Conservation (phyloP, 2,797 vertebrate species). For the Lates japonicus region DNA sequence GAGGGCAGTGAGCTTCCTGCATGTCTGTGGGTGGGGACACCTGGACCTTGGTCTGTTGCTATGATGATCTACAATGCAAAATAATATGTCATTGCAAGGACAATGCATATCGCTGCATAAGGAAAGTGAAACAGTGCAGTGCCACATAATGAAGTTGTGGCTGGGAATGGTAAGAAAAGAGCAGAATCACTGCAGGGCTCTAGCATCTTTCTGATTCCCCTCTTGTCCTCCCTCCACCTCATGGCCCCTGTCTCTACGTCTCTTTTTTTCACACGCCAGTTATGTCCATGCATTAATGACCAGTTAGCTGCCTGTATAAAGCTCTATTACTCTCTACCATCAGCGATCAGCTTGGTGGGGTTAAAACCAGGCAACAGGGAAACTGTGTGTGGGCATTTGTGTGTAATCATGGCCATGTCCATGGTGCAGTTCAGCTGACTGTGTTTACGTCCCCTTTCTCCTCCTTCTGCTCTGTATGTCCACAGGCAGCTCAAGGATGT, state of each 20-base stretch:
- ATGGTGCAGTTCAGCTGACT: constrained; percentile 64
- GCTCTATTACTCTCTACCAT: constrained; percentile 35
- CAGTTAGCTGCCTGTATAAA: constrained; percentile 48
- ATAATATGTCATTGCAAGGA: constrained; percentile 46
- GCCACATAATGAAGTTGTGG: constrained; percentile 49
- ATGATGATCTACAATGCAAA: constrained; percentile 55
- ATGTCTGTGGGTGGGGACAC: constrained; percentile 60
- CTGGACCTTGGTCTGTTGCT: constrained; percentile 55
- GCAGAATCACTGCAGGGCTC: constrained; percentile 25
- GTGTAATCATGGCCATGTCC: constrained; percentile 66
- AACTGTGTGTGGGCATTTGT: constrained; percentile 62
- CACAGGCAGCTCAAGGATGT: constrained; percentile 87
- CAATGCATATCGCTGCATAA: constrained; percentile 45
- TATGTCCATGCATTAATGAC: constrained; percentile 39
- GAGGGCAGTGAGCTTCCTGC: constrained; percentile 44
- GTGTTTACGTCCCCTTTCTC: constrained; percentile 60
- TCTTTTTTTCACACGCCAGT: constrained; percentile 20
- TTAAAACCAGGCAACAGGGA: constrained; percentile 51
- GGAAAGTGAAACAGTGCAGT: constrained; percentile 60
- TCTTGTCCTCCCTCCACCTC: constrained; percentile 42
- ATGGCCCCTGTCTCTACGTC: neutral
- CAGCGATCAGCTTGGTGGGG: constrained; percentile 43
- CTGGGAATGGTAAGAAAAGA: constrained; percentile 41
- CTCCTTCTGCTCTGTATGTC: constrained; percentile 69
- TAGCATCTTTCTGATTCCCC: constrained; percentile 9